Evolutionary conservation across 2,888 invertebrate species (phyloP).

Genomic region (Branchipolynoe longqiensis): DNA sequence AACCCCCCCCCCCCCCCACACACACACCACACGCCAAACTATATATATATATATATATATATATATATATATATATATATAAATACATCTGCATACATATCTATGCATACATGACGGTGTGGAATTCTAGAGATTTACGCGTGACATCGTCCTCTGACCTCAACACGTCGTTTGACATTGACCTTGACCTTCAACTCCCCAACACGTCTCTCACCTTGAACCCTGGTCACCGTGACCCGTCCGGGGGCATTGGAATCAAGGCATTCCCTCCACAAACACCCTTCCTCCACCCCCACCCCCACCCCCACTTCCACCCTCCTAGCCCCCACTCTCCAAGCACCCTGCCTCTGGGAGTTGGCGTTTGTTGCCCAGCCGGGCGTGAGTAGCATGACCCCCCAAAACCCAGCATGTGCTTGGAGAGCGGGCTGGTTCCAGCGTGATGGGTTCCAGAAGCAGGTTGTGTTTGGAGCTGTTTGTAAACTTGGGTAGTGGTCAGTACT

Average conservation of each 20-base stretch:
- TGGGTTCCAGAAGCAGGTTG: background rate
- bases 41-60: background rate
- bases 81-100: no score
- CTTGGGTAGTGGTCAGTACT: slow-evolving; percentile 28
- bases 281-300: no score
- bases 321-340: slow-evolving; percentile 1
- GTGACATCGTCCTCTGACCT: slow-evolving; percentile 18
- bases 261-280: no score
- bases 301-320: no score
- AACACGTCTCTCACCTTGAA: background rate
- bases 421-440: background rate
- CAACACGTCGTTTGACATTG: slow-evolving; percentile 6
- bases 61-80: no score
- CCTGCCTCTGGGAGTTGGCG: background rate
- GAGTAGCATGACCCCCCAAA: no score
- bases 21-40: background rate
- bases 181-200: background rate
- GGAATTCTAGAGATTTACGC: slow-evolving; percentile 33
- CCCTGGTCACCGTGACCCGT: background rate
- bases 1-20: background rate
- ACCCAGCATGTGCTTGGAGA: slow-evolving; percentile 29
- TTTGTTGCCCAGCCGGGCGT: background rate
- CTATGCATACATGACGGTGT: no score
- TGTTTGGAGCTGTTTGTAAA: slow-evolving; percentile 49
- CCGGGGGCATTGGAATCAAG: slow-evolving; percentile 3